Percentiles rank a stretch among this genome's conserved stretches.
Conservation (phyloP, 92 coral and sea anemone species). For the Ricordea florida region DNA sequence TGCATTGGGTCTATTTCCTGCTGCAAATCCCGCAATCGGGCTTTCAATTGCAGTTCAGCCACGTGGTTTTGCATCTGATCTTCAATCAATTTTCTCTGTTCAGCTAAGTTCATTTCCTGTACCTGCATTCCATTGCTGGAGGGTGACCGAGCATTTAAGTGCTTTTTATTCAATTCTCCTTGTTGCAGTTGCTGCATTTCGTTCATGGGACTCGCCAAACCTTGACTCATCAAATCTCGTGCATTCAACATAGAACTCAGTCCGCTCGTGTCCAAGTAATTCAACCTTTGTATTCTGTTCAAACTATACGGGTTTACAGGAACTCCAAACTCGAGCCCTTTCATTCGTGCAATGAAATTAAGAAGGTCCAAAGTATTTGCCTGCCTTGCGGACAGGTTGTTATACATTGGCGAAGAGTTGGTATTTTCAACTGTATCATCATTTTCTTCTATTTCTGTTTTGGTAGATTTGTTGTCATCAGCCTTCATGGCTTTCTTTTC, state of each 20-base stretch:
- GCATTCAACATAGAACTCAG: background rate
- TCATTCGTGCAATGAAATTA: conserved; percentile 25
- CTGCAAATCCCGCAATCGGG: conserved; percentile 2
- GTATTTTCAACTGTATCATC: background rate
- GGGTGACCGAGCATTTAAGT: background rate
- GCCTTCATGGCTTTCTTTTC: too few relatives aligned
- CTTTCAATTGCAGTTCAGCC: conserved; percentile 2
- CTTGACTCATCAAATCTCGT: background rate
- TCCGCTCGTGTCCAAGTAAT: background rate
- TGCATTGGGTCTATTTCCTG: background rate
- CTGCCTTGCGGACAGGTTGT: conserved; percentile 7
- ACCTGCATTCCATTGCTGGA: background rate
- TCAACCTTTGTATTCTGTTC: background rate
- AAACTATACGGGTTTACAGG: background rate
- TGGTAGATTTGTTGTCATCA: background rate
- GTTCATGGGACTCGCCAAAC: background rate
- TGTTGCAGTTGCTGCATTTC: background rate
- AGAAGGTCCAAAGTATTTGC: conserved; percentile 29
- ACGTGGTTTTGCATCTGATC: conserved; percentile 14
- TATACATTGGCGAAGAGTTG: background rate
- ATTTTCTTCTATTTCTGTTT: background rate
- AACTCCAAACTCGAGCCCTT: background rate
- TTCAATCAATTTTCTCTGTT: conserved; percentile 10
- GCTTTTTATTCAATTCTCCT: background rate
- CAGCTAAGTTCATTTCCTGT: background rate